These are phyloP conservation scores for Chiridota heheva DNA, from an alignment of 35 echinoderm and acorn worm species.

Conservation along the genomic window DNA sequence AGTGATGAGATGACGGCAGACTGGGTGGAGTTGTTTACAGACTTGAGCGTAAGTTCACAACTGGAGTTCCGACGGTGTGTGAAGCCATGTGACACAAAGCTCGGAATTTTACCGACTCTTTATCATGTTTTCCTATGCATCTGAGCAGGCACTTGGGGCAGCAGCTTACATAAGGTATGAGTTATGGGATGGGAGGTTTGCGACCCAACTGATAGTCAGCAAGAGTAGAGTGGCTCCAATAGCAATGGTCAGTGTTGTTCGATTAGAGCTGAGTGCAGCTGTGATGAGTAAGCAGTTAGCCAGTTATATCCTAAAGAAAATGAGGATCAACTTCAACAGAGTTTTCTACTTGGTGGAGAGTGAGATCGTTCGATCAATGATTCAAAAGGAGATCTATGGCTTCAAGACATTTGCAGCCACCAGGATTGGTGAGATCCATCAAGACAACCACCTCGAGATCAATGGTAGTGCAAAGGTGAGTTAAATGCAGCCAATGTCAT, in stretches of 20 bases:
- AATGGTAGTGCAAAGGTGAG: conserved; percentile 47
- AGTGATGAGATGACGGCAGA: neutral
- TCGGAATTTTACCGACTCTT: neutral
- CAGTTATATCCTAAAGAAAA: conserved; percentile 31
- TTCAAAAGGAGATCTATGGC: conserved; percentile 61
- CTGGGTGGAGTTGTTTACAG: conserved; percentile 39
- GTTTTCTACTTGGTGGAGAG: conserved; percentile 59
- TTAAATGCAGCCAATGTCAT: conserved; percentile 34
- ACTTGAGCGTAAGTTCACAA: conserved; percentile 4
- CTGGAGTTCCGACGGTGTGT: conserved; percentile 37
- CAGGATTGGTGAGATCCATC: conserved; percentile 50
- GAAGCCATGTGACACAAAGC: conserved; percentile 10
- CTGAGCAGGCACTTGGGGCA: conserved; percentile 43
- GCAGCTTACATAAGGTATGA: conserved; percentile 38
- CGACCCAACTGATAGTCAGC: conserved; percentile 17
- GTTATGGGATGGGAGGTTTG: neutral
- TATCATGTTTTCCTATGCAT: conserved; percentile 56
- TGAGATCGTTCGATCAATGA: conserved; percentile 54
- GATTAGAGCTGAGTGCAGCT: conserved; percentile 55
- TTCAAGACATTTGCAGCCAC: conserved; percentile 67
- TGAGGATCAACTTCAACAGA: conserved; percentile 31
- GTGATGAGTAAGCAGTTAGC: conserved; percentile 38
- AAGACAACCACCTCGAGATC: conserved; percentile 38
- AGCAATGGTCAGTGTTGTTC: conserved; percentile 32
- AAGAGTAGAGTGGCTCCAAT: conserved; percentile 59